Evolutionary conservation across 2,888 invertebrate species (phyloP), one percentile per base, ranked within the genome.

Genomic region (Melanophora roralis): DNA sequence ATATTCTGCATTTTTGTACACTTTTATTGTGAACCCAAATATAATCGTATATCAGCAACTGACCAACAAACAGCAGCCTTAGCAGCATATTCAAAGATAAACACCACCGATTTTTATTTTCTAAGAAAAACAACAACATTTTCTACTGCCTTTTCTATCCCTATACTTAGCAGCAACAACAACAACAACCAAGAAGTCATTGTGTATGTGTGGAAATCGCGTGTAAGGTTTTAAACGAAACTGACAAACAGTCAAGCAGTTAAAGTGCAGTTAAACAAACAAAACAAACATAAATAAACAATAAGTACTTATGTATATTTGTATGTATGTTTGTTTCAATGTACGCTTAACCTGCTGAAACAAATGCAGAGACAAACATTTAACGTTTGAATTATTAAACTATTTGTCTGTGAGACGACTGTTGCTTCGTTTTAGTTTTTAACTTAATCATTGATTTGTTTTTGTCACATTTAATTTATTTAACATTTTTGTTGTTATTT

Each of bases 241-340:
- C 60, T 38, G 27, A 51, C 67, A 47, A 14, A 47, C 59, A 64
- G 62, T 68, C 62, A 40, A 14, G 8, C 23, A 21, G 7, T 16
- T 34, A 34, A 62, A 72, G 55, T 80, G 72, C 80, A 74, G 53
- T 64, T 40, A 43, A 60, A 51, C 14, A 32, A 62, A 57, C 67
- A n/a, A 40, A 19, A n/a, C n/a, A n/a, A 59, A 43, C 40, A 64
- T 14, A 62, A 34, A 12, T 16, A 40, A 27, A 59, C 34, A 34
- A 12, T 16, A 40, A 27, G 49, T 21, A 45, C 40, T 1, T 51
- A 40, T 12, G 51, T 32, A 16, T n/a, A 34, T 1, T 14, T 32
- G 51, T 27, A 71, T 8, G 19, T 21, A 19, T 11, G 9, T n/a
- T n/a, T n/a, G n/a, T n/a, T n/a, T n/a, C n/a, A n/a, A n/a, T n/a